Percentiles rank a stretch among this genome's conserved stretches.
Evolutionary conservation across 2,888 invertebrate species (phyloP).

Genomic region (Schizotus pectinicornis): DNA sequence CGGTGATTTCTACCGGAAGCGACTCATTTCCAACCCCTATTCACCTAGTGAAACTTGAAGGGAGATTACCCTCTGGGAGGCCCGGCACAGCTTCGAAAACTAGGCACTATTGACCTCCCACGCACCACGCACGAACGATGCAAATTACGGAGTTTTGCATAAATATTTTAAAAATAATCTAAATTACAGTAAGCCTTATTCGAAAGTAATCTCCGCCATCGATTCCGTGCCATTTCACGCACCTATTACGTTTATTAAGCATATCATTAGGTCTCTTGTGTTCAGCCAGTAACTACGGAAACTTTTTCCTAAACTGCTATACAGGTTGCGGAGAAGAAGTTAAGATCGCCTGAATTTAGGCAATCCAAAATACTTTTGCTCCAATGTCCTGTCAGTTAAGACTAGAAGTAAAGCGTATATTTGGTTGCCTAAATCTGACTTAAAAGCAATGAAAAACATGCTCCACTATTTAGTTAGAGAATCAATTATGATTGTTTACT

Average conservation of each 20-base stretch:
- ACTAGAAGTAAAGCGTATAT: too few species aligned
- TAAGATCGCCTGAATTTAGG: not conserved
- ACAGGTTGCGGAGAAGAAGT: too few species aligned
- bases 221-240: slow-evolving; percentile 37
- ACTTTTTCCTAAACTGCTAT: not conserved
- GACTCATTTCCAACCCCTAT: too few species aligned
- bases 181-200: slow-evolving; percentile 34
- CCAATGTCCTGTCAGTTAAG: too few species aligned
- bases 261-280: slow-evolving; percentile 2
- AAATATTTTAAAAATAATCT: slow-evolving; percentile 39
- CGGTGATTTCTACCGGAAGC: too few species aligned
- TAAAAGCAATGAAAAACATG: too few species aligned
- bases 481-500: too few species aligned
- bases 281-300: not conserved
- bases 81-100: not conserved
- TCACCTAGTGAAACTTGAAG: too few species aligned
- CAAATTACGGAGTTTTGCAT: slow-evolving; percentile 41
- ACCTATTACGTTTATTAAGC: slow-evolving; percentile 21
- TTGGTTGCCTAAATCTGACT: too few species aligned
- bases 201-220: slow-evolving; percentile 34
- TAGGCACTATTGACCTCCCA: slow-evolving; percentile 21
- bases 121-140: slow-evolving; percentile 38
- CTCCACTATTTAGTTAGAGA: too few species aligned
- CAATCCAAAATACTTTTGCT: not conserved
- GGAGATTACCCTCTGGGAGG: too few species aligned